Percentiles rank a stretch among this genome's conserved stretches.
These are phyloP conservation scores for Perca fluviatilis DNA, from an alignment of 2,113 vertebrate species.

Conservation along the genomic window DNA sequence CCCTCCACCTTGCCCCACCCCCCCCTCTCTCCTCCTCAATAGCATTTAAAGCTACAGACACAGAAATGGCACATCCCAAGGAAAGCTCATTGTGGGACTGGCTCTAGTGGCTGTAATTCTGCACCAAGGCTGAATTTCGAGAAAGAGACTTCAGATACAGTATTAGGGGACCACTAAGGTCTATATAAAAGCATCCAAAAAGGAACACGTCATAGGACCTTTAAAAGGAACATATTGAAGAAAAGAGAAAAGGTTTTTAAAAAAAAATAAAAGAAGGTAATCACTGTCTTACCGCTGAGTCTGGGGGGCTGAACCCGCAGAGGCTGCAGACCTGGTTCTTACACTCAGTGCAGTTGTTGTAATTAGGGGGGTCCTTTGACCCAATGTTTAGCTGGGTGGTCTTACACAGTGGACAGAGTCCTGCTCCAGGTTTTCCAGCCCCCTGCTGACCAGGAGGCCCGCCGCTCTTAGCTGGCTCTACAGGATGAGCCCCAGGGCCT, in stretches of 20 bases:
- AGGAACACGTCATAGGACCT: too few species aligned
- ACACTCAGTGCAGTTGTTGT: constrained; percentile 94
- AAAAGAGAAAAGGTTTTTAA: background rate
- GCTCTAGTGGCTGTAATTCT: too few species aligned
- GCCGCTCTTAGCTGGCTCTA: constrained; percentile 44
- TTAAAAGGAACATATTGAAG: background rate
- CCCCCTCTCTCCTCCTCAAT: too few species aligned
- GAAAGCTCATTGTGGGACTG: too few species aligned
- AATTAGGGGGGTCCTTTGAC: constrained; percentile 91
- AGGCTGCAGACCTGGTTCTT: constrained; percentile 94
- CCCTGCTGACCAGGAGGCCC: constrained; percentile 73
- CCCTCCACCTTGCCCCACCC: too few species aligned
- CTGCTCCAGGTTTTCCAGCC: constrained; percentile 72
- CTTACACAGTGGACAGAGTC: constrained; percentile 93
- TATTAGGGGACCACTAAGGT: too few species aligned
- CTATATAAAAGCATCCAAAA: too few species aligned
- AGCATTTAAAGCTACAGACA: too few species aligned
- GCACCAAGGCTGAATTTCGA: too few species aligned
- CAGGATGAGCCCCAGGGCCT: constrained; percentile 57
- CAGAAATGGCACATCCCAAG: too few species aligned
- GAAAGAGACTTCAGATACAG: too few species aligned
- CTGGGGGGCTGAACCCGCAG: constrained; percentile 96
- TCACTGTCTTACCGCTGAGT: constrained; percentile 81
- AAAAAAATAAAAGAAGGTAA: background rate
- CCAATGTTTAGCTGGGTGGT: constrained; percentile 91